phyloP scores from a whole-genome alignment of 1,140 invertebrate species.

The Xylocopa sonorina region DNA sequence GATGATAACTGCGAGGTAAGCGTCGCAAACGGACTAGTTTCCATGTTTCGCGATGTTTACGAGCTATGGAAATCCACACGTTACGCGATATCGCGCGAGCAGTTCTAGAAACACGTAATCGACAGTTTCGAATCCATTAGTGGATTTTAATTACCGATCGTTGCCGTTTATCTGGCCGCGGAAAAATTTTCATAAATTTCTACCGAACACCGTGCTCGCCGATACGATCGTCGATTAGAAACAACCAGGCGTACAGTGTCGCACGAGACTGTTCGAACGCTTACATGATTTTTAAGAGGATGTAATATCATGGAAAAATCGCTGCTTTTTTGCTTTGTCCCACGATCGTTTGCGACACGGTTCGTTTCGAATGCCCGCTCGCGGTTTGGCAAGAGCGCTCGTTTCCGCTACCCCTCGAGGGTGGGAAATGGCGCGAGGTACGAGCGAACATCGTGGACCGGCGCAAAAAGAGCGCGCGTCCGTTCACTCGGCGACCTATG shows the following conservation, averaged over 20 bases:
- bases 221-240: background rate
- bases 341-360: too few relatives aligned
- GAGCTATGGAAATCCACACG: constrained; percentile 31
- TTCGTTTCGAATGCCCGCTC: too few relatives aligned
- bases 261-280: too few relatives aligned
- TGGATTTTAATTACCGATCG: constrained; percentile 51
- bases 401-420: background rate
- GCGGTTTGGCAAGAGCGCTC: background rate
- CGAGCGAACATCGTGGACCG: background rate
- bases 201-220: background rate
- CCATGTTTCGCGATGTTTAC: constrained; percentile 45
- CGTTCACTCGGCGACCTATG: background rate
- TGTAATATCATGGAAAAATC: too few relatives aligned
- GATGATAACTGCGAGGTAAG: constrained; percentile 45
- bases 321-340: too few relatives aligned
- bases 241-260: background rate
- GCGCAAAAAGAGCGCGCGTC: constrained; percentile 12
- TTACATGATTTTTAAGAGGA: too few relatives aligned
- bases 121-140: constrained; percentile 62
- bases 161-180: background rate
- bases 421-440: background rate
- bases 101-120: constrained; percentile 50
- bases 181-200: constrained; percentile 1
- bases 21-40: constrained; percentile 49
- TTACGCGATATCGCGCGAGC: constrained; percentile 9